Base-by-base conservation (phyloP, 2,797 vertebrate genomes). In the Coluber constrictor region DNA sequence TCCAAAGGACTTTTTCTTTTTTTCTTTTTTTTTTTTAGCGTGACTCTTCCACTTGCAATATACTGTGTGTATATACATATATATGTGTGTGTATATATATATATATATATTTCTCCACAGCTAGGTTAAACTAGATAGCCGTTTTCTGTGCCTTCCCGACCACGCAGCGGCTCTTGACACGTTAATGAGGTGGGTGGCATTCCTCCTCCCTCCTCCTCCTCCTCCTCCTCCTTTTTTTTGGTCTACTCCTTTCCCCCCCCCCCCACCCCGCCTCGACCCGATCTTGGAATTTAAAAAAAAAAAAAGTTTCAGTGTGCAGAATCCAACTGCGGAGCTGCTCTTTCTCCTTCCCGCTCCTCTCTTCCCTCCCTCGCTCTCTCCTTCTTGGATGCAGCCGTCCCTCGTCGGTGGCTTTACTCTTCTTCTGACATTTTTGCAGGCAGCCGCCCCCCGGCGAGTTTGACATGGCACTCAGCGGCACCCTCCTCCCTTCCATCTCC, bases 401-500 rank as follows among this genome's bases (percentile, higher is more conserved):
- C 88, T 88, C 87, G 56, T 59, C 56, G 61, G 90, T 56, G 95
- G 54, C 95, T 18, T 87, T 20, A 94, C 92, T 96, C 95, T 96
- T 92, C 93, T 32, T 86, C 87, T 93, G 94, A 96, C 92, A 29
- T 91, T 94, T 91, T 94, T 94, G 93, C 98, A 99, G 99, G 98
- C 98, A 99, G 98, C 98, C 98, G 97, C 98, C 98, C 96, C 98
- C 98, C 96, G 98, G 98, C 98, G 99, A 99, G 97, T 98, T 98
- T 96, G 99, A 99, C 97, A 99, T 99, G 99, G 99, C 99, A 96
- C 98, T 99, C 98, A 98, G 98, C 96, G 98, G 98, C 95, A 98
- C 99, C 11, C 98, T 99, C 92, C 97, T 99, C 95, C 99, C 99
- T 47, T 99, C 99, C 93, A 99, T 99, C 97, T 98, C 99, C 96